Conservation (phyloP, 2,113 vertebrate genomes). For the Podarcis raffonei region DNA sequence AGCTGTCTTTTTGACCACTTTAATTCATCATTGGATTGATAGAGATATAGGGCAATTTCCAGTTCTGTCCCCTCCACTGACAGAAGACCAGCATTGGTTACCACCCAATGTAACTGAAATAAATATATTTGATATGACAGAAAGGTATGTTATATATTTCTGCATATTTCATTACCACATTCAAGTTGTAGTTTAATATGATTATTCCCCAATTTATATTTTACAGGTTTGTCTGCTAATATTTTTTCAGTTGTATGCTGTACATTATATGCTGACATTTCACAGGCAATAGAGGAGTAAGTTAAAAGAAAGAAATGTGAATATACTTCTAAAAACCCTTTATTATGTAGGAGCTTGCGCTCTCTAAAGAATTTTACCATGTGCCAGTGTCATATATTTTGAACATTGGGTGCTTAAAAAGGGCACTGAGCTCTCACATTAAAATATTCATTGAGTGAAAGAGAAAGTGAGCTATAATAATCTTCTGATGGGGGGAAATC, state of each 20-base stretch:
- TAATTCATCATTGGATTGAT: background rate
- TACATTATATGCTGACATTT: background rate
- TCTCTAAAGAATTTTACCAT: conserved; percentile 5
- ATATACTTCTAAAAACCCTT: conserved; percentile 26
- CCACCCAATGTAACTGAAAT: background rate
- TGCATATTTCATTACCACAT: background rate
- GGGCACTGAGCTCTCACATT: conserved; percentile 27
- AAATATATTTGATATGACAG: background rate
- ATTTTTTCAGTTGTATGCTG: background rate
- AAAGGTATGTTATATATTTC: background rate
- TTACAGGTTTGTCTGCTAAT: background rate
- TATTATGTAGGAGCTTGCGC: conserved; percentile 11
- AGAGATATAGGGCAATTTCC: background rate
- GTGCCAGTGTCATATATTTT: conserved; percentile 12
- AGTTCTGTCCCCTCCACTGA: background rate
- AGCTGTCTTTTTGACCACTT: background rate
- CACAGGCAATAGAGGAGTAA: background rate
- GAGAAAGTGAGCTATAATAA: conserved; percentile 26
- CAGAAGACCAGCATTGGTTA: background rate
- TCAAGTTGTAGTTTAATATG: background rate
- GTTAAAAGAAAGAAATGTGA: conserved; percentile 17
- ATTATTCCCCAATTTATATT: background rate
- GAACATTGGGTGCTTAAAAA: conserved; percentile 12
- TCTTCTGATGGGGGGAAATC: conserved; percentile 34
- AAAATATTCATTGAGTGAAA: conserved; percentile 52